Conservation (phyloP, 2,888 invertebrate species). For the Limnephilus marmoratus region DNA sequence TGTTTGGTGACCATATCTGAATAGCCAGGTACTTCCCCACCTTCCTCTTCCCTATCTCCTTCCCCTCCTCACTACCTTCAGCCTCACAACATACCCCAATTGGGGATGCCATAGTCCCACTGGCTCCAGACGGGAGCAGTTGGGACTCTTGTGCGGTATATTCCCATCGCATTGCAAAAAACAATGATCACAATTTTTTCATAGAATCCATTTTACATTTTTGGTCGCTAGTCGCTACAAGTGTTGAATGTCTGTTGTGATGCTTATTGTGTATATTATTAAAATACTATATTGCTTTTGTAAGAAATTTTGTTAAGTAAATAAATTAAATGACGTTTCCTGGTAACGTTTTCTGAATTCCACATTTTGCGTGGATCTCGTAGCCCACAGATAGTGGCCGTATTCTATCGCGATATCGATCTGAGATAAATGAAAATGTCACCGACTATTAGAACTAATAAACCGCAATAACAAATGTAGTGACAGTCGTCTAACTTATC, state of each 20-base stretch:
- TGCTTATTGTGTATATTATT: not conserved
- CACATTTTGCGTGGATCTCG: not conserved
- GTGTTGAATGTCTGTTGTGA: not conserved
- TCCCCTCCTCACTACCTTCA: too few species aligned
- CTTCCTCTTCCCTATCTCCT: too few species aligned
- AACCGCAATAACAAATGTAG: constrained; percentile 2
- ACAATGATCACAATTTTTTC: not conserved
- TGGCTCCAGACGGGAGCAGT: too few species aligned
- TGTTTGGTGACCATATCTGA: too few species aligned
- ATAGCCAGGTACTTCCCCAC: too few species aligned
- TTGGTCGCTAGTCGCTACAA: too few species aligned
- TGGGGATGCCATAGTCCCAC: too few species aligned
- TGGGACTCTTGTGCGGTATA: too few species aligned
- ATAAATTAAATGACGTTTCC: not conserved
- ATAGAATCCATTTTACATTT: not conserved
- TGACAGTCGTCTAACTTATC: constrained; percentile 16
- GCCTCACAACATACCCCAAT: too few species aligned
- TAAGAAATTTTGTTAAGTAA: not conserved
- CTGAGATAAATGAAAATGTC: constrained; percentile 24
- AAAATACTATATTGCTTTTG: not conserved
- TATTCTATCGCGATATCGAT: constrained; percentile 17
- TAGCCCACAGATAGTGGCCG: constrained; percentile 4
- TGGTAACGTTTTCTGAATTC: not conserved
- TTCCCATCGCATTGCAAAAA: too few species aligned
- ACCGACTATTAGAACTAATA: constrained; percentile 29